These are phyloP conservation scores for Strigops habroptila DNA, from an alignment of 2,113 vertebrate genomes.

Conservation along the genomic window DNA sequence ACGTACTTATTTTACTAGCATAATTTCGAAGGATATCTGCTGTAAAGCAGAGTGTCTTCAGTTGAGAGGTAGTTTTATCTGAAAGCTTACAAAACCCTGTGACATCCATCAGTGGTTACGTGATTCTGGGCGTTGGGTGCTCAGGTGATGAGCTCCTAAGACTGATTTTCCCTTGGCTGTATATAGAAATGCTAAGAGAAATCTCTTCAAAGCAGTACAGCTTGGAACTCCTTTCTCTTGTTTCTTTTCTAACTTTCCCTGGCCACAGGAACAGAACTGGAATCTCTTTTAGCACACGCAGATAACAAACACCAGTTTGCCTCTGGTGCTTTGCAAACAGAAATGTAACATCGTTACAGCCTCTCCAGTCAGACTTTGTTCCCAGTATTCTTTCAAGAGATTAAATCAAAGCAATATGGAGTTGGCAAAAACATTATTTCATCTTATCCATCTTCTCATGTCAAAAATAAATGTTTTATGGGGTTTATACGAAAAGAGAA, in stretches of 20 bases:
- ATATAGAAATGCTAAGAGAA: background rate
- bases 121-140: too few relatives aligned
- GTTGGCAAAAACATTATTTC: background rate
- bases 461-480: background rate
- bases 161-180: background rate
- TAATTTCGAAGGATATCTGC: background rate
- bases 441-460: background rate
- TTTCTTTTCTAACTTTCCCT: background rate
- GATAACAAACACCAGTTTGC: background rate
- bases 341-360: background rate
- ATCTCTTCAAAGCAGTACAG: background rate
- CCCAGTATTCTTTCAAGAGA: background rate
- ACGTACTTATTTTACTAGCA: background rate
- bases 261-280: background rate
- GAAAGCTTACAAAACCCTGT: background rate
- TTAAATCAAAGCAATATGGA: background rate
- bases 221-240: background rate
- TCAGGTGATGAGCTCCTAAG: background rate
- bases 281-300: accelerated
- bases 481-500: background rate
- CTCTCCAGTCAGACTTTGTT: background rate
- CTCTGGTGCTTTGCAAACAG: background rate
- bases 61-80: background rate
- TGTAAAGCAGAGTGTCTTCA: background rate
- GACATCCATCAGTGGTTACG: accelerated